These are phyloP conservation scores for Sepioteuthis lessoniana DNA, from an alignment of 2,888 invertebrate species.

Conservation along the genomic window DNA sequence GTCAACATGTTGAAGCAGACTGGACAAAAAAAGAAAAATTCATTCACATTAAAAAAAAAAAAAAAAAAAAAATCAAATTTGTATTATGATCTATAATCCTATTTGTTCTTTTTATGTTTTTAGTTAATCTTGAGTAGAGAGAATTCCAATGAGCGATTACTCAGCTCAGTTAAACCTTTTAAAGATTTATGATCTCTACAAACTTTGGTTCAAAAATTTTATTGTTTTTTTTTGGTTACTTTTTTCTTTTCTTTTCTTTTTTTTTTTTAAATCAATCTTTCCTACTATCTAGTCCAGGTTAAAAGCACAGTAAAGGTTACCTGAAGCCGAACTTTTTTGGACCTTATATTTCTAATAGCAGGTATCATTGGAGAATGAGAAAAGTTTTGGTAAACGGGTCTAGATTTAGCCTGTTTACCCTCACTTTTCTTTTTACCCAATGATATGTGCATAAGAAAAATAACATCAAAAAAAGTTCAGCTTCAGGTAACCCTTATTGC, in stretches of 20 bases:
- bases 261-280: background rate
- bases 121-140: background rate
- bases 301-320: too few species aligned
- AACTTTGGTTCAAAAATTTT: background rate
- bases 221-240: background rate
- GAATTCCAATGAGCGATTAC: background rate
- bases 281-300: too few species aligned
- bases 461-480: too few species aligned
- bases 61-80: background rate
- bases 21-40: slow-evolving; percentile 34
- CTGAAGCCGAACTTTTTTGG: too few species aligned
- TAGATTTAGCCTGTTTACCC: too few species aligned
- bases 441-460: too few species aligned
- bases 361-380: too few species aligned
- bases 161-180: background rate
- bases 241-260: too few species aligned
- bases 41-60: background rate
- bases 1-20: slow-evolving; percentile 48
- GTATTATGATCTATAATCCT: background rate
- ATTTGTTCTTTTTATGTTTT: background rate
- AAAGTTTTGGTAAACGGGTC: too few species aligned
- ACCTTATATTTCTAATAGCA: too few species aligned
- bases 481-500: too few species aligned
- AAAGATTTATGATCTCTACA: background rate
- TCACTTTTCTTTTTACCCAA: too few species aligned